Evolutionary conservation across 2,888 invertebrate genomes (phyloP).

Genomic region (Tuta absoluta): DNA sequence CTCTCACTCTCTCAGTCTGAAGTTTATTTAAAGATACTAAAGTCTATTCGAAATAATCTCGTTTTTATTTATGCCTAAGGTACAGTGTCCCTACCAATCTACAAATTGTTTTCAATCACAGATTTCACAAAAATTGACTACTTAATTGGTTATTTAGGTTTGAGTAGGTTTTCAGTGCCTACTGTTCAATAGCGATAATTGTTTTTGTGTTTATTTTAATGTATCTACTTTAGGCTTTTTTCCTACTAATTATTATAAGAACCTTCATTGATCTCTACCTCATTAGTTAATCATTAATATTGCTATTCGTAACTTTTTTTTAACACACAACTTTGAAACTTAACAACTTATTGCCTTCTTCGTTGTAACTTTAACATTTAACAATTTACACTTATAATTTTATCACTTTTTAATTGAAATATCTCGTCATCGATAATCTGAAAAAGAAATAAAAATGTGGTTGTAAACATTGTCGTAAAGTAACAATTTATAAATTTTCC

Average conservation of each 20-base stretch:
- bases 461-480: neutral
- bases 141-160: constrained; percentile 46
- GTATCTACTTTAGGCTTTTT: too few species aligned
- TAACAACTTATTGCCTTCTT: constrained; percentile 59
- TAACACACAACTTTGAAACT: constrained; percentile 47
- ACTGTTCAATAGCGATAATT: too few species aligned
- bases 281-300: constrained; percentile 38
- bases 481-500: neutral
- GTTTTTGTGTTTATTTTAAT: too few species aligned
- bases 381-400: constrained; percentile 28
- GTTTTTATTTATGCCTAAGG: neutral
- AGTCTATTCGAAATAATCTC: neutral
- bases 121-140: constrained; percentile 59
- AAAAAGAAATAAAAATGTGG: constrained; percentile 13
- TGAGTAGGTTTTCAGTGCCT: too few species aligned
- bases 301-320: constrained; percentile 32
- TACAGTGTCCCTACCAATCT: neutral
- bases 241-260: constrained; percentile 8
- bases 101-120: constrained; percentile 54
- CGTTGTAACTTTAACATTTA: constrained; percentile 46
- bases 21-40: neutral
- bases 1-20: constrained; percentile 15
- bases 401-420: constrained; percentile 41
- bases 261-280: constrained; percentile 31
- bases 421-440: constrained; percentile 26